Conservation (phyloP, 2,888 invertebrate species). For the Drosophila pseudotalamancana region DNA sequence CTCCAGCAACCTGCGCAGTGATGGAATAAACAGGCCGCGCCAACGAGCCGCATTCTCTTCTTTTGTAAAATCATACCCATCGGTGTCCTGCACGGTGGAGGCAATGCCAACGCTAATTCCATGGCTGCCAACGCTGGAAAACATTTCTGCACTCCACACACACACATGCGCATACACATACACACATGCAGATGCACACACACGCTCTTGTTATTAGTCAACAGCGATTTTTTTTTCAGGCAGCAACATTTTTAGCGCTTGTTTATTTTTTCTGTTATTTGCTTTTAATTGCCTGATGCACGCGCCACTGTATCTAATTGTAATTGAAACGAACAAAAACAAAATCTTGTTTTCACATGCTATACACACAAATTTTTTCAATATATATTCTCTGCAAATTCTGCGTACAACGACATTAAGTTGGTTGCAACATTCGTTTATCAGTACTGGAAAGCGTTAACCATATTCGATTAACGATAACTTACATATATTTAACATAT, state of each 20-base stretch:
- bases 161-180: conserved; percentile 27
- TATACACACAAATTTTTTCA: conserved; percentile 59
- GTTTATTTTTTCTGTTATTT: conserved; percentile 11
- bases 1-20: conserved; percentile 95
- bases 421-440: conserved; percentile 44
- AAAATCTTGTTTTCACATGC: conserved; percentile 57
- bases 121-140: conserved; percentile 83
- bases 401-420: conserved; percentile 57
- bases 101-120: conserved; percentile 56
- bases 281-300: conserved; percentile 8
- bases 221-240: conserved; percentile 54
- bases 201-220: conserved; percentile 63
- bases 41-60: conserved; percentile 96
- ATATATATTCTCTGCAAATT: conserved; percentile 62
- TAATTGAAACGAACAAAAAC: conserved; percentile 45
- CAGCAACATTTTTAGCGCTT: conserved; percentile 50
- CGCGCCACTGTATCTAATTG: conserved; percentile 24
- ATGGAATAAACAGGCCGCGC: conserved; percentile 94
- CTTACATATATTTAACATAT: neutral
- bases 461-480: conserved; percentile 42
- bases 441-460: conserved; percentile 30
- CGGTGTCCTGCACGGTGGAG: conserved; percentile 62
- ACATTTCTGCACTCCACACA: conserved; percentile 85
- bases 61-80: conserved; percentile 91
- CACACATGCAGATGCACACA: conserved; percentile 31